Evolutionary conservation across 2,797 vertebrate species (phyloP).

Genomic region (Synaphobranchus kaupii): DNA sequence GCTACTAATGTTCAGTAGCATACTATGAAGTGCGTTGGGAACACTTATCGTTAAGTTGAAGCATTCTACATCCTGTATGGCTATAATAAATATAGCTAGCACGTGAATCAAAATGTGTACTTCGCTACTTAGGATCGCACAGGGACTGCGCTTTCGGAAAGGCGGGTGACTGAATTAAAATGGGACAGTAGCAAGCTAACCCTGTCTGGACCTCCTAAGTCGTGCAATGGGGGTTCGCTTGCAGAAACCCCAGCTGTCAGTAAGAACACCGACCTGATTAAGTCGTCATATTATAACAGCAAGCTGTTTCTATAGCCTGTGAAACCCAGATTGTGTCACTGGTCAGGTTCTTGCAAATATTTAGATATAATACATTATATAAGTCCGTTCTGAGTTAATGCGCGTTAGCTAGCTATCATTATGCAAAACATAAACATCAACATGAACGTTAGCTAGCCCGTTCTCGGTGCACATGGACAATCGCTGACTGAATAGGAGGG

Average conservation of each 20-base stretch:
- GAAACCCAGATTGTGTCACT: background rate
- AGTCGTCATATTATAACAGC: background rate
- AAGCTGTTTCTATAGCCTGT: background rate
- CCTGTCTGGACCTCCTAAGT: background rate
- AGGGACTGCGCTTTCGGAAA: background rate
- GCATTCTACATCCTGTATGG: background rate
- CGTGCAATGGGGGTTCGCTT: background rate
- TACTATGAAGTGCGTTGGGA: background rate
- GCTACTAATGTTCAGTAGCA: background rate
- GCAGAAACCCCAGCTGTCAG: background rate
- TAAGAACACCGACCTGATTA: background rate
- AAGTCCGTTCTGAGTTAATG: background rate
- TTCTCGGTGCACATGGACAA: background rate
- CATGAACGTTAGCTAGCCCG: background rate
- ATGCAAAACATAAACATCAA: background rate
- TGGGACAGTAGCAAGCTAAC: background rate
- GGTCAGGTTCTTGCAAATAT: background rate
- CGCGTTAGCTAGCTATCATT: background rate
- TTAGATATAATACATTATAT: background rate
- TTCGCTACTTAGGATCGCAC: background rate
- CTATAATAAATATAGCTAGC: background rate
- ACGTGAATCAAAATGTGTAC: background rate
- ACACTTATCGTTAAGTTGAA: background rate
- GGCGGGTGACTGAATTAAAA: background rate
- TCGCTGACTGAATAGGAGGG: background rate